These are phyloP conservation scores for Coptodon rendalli DNA, from an alignment of 2,113 vertebrate genomes.

Conservation along the genomic window DNA sequence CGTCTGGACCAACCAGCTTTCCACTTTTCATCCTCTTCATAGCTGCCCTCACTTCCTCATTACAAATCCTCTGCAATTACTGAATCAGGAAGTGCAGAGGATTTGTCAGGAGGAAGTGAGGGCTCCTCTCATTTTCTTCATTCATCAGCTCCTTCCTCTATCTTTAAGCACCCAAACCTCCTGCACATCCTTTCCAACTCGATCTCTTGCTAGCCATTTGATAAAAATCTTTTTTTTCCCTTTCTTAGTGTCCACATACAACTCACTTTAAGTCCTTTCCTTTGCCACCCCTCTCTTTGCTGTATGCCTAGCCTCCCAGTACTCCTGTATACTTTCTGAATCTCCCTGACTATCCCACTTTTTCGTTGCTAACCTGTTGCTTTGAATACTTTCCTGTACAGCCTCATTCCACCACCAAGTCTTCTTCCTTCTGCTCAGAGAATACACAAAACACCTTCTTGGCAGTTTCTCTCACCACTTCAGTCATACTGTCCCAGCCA, in stretches of 20 bases:
- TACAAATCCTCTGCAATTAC: neutral
- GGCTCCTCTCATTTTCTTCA: fast-evolving
- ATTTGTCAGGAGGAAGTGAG: neutral
- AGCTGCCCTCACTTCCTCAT: neutral
- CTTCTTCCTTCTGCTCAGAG: neutral
- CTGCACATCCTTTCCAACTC: neutral
- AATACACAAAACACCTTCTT: neutral
- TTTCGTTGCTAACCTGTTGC: neutral
- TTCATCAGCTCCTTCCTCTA: fast-evolving
- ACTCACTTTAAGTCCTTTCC: fast-evolving
- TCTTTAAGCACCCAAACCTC: neutral
- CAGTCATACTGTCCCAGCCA: neutral
- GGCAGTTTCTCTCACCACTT: neutral
- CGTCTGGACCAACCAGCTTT: neutral
- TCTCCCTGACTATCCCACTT: fast-evolving
- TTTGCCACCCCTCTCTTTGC: neutral
- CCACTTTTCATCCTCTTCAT: neutral
- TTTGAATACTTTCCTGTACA: neutral
- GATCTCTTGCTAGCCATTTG: fast-evolving
- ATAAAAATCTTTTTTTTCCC: neutral
- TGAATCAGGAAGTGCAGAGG: neutral
- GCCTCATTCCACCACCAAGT: neutral
- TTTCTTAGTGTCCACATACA: neutral
- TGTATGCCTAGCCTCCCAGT: neutral
- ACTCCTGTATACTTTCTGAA: fast-evolving